Evolutionary conservation across 2,797 vertebrate genomes (phyloP), one percentile per base, ranked within the genome.

Genomic region (Ctenopoma kingsleyae): DNA sequence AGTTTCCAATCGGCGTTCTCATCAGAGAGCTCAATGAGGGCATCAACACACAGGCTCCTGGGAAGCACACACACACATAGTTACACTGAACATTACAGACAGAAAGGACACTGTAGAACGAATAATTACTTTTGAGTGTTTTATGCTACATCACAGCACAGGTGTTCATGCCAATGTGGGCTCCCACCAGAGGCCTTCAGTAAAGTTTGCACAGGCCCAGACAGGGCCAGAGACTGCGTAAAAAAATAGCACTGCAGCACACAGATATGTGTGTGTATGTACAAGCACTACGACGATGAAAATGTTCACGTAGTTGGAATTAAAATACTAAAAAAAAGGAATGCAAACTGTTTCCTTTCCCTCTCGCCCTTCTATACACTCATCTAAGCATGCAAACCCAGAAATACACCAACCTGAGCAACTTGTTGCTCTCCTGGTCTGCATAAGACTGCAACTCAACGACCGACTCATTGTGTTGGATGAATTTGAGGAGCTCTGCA

Each of bases 1-100:
- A 99, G 95, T 87, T 99, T 99, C 98, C 98, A 99, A 92, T 99
- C 98, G 0, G 97, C 96, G n/a, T 99, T 98, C 87, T 99, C 96
- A 87, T 99, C 98, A 12, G 98, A 99, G 52, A 99, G 95, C 85
- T 99, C 98, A 19, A 99, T 98, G 78, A 99, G 96, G 54, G 98
- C 98, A 64, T 99, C 98, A 0, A 98, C 94, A 51, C 98, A 99
- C 75, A 99, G 96, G 86, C 97, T 97, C 93, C 98, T 99, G 90
- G 76, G 50, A 82, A 63, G 7, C 17, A 74, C 60, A 78, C 30
- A 72, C 65, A 78, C 40, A 73, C 27, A 38, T 4, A 57, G 36
- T 50, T 19, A 38, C 27, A 44, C 17, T 30, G 20, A 61, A 54
- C 32, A 27, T 49, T 35, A 11, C 19, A 62, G 15, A 68, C n/a